Percentiles rank a stretch among this genome's conserved stretches.
phyloP scores from a whole-genome alignment of 2,797 vertebrate species.

The Anolis apletophallus region DNA sequence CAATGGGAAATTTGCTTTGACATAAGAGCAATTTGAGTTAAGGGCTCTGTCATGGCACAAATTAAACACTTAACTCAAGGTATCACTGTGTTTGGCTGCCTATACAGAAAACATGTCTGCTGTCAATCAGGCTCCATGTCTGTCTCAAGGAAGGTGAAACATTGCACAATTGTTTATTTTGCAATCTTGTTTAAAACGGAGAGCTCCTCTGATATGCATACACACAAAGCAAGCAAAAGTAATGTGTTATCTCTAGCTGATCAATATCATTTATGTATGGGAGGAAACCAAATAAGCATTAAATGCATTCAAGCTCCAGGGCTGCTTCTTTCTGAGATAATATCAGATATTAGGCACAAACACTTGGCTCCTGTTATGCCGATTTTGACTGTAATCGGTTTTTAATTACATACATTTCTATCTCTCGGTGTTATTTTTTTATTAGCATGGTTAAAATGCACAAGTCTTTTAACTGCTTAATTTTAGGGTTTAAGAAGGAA shows the following conservation, averaged over 20 bases:
- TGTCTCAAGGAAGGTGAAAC: not conserved
- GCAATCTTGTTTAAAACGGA: slow-evolving; percentile 15
- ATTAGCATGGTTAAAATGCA: slow-evolving; percentile 51
- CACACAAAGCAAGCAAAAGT: slow-evolving; percentile 21
- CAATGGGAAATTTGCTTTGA: no score
- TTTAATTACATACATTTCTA: slow-evolving; percentile 70
- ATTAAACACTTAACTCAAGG: no score
- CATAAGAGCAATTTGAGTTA: no score
- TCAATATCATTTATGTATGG: slow-evolving; percentile 46
- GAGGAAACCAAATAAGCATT: slow-evolving; percentile 61
- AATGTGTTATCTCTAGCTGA: slow-evolving; percentile 47
- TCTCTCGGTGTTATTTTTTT: slow-evolving; percentile 58
- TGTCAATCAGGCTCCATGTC: slow-evolving; percentile 4
- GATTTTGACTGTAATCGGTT: slow-evolving; percentile 61
- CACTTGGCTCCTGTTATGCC: slow-evolving; percentile 67
- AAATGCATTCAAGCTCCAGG: slow-evolving; percentile 72
- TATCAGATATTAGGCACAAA: slow-evolving; percentile 64
- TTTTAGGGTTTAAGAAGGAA: not conserved
- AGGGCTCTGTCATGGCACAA: no score
- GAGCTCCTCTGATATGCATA: rapidly evolving
- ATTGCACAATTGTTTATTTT: not conserved
- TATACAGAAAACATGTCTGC: no score
- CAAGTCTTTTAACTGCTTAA: slow-evolving; percentile 7
- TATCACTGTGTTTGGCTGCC: not conserved
- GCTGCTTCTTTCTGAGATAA: slow-evolving; percentile 65